Percentiles rank a stretch among this genome's conserved stretches.
These are phyloP conservation scores for Aphidoletes aphidimyza DNA, from an alignment of 2,888 invertebrate species.

Conservation along the genomic window DNA sequence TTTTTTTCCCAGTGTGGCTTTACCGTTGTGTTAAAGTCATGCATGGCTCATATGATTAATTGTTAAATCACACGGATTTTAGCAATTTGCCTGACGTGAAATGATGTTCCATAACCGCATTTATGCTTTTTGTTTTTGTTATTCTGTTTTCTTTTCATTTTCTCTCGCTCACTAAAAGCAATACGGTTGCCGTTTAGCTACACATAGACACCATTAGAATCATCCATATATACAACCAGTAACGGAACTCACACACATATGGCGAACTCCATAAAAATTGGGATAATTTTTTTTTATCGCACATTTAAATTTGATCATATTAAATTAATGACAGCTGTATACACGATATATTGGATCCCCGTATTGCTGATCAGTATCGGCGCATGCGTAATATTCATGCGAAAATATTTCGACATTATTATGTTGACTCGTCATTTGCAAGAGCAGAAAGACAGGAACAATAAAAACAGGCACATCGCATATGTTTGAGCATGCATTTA, in stretches of 20 bases:
- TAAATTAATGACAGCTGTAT: neutral
- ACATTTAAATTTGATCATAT: conserved; percentile 9
- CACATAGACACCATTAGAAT: conserved; percentile 3
- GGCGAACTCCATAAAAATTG: neutral
- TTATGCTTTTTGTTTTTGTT: too few species aligned
- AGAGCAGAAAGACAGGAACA: too few species aligned
- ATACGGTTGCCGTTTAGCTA: neutral
- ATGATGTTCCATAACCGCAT: conserved; percentile 38
- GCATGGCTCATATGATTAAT: neutral
- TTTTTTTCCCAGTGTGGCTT: neutral
- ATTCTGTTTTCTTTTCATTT: too few species aligned
- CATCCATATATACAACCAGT: too few species aligned
- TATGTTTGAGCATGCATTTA: too few species aligned
- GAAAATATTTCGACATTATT: neutral
- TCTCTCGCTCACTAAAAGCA: too few species aligned
- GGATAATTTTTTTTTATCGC: neutral
- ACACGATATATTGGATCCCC: neutral
- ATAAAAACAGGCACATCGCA: too few species aligned
- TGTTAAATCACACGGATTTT: conserved; percentile 27
- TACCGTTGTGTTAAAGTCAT: neutral
- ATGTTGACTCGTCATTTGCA: neutral
- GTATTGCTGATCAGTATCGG: too few species aligned
- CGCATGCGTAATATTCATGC: neutral
- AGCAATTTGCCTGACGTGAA: neutral
- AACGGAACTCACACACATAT: neutral